Evolutionary conservation across 1,140 invertebrate species (phyloP).

Genomic region (Lordiphosa stackelbergi): DNA sequence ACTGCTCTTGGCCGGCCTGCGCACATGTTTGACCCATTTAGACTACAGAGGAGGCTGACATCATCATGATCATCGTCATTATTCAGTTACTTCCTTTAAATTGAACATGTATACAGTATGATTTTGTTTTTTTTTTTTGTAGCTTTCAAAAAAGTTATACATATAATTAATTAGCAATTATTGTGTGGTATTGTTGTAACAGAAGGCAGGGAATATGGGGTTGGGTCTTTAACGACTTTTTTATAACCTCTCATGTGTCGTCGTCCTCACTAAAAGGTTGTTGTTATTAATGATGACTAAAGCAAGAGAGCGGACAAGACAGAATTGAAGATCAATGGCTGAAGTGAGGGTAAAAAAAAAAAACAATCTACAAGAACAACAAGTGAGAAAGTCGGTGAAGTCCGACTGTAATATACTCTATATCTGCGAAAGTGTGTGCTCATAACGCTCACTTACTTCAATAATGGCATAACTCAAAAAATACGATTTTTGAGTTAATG

Average conservation of each 20-base stretch:
- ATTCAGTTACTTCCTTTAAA: background rate
- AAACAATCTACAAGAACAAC: too few species aligned
- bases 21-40: conserved; percentile 66
- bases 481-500: too few species aligned
- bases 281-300: background rate
- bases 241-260: too few species aligned
- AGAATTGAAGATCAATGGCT: too few species aligned
- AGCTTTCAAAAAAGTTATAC: conserved; percentile 28
- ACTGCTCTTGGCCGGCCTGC: conserved; percentile 25
- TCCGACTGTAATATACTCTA: too few species aligned
- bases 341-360: too few species aligned
- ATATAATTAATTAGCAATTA: conserved; percentile 55
- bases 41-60: conserved; percentile 4
- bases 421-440: too few species aligned
- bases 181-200: conserved; percentile 22
- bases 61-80: conserved; percentile 18
- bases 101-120: background rate
- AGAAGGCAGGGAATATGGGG: conserved; percentile 11
- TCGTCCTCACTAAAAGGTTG: background rate
- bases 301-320: background rate
- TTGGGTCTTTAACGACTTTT: background rate
- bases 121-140: conserved; percentile 7
- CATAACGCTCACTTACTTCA: too few species aligned
- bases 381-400: too few species aligned
- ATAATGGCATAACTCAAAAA: too few species aligned